Evolutionary conservation across 1,140 invertebrate genomes (phyloP).

Genomic region (Onthophagus taurus): DNA sequence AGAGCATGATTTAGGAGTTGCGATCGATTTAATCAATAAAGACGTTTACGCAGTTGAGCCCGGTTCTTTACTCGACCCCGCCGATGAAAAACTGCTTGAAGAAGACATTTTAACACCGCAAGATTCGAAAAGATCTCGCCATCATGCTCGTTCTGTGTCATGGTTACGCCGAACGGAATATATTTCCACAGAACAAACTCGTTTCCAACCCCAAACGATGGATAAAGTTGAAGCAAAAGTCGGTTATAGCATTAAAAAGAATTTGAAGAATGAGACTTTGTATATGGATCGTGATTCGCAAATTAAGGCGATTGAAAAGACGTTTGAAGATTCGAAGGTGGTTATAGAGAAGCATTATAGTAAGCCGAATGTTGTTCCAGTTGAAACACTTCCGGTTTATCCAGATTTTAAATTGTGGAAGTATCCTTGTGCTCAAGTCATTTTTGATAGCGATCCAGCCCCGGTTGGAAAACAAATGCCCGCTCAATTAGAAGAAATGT

Average conservation of each 20-base stretch:
- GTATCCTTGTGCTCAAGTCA: slow-evolving; percentile 95
- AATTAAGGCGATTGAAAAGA: slow-evolving; percentile 95
- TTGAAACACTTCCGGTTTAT: slow-evolving; percentile 81
- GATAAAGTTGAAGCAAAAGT: slow-evolving; percentile 98
- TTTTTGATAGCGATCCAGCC: slow-evolving; percentile 95
- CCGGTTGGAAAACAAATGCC: slow-evolving; percentile 70
- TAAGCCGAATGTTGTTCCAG: slow-evolving; percentile 87
- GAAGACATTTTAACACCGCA: slow-evolving; percentile 83
- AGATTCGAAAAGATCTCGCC: slow-evolving; percentile 78
- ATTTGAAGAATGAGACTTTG: slow-evolving; percentile 85
- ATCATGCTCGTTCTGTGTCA: slow-evolving; percentile 89
- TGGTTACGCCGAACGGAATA: slow-evolving; percentile 98
- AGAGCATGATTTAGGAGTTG: slow-evolving; percentile 93
- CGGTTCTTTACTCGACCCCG: slow-evolving; percentile 66
- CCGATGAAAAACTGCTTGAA: slow-evolving; percentile 87
- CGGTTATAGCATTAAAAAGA: slow-evolving; percentile 95
- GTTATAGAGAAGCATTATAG: slow-evolving; percentile 88
- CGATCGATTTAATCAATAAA: slow-evolving; percentile 92
- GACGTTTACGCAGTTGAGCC: slow-evolving; percentile 80
- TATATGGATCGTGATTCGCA: slow-evolving; percentile 97
- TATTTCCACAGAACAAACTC: slow-evolving; percentile 96
- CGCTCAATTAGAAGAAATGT: slow-evolving; percentile 93
- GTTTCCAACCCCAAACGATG: slow-evolving; percentile 91
- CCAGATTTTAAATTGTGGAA: slow-evolving; percentile 97
- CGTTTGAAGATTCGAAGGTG: slow-evolving; percentile 86